Evolutionary conservation across 2,888 invertebrate species (phyloP).

Genomic region (Diadromus collaris): DNA sequence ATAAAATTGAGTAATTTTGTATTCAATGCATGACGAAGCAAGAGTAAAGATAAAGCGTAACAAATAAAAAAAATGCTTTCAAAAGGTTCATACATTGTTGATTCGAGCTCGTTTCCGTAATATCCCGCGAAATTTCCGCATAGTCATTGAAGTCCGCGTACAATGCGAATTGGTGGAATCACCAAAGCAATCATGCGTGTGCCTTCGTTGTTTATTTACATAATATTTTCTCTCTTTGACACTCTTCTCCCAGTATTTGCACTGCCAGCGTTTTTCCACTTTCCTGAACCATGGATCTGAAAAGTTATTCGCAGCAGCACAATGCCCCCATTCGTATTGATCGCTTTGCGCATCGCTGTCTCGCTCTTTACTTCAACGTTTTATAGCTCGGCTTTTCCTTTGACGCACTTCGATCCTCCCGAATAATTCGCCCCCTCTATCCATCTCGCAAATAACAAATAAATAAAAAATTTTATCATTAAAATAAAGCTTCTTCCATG

Average conservation of each 20-base stretch:
- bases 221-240: not conserved
- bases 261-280: not conserved
- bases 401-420: not conserved
- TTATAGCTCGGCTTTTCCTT: not conserved
- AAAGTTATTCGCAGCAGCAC: not conserved
- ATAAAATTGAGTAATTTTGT: not conserved
- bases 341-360: not conserved
- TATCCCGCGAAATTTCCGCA: not conserved
- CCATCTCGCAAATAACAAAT: not conserved
- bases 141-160: not conserved
- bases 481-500: not conserved
- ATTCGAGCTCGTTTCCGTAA: not conserved
- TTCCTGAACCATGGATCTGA: not conserved
- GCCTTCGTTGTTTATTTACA: not conserved
- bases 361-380: not conserved
- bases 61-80: not conserved
- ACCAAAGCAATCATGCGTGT: not conserved
- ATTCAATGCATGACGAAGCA: not conserved
- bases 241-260: not conserved
- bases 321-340: not conserved
- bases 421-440: not conserved
- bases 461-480: not conserved
- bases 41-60: not conserved
- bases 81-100: not conserved
- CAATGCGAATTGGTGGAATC: not conserved